Evolutionary conservation across 2,888 invertebrate genomes (phyloP).

Genomic region (Bedellia somnulentella): DNA sequence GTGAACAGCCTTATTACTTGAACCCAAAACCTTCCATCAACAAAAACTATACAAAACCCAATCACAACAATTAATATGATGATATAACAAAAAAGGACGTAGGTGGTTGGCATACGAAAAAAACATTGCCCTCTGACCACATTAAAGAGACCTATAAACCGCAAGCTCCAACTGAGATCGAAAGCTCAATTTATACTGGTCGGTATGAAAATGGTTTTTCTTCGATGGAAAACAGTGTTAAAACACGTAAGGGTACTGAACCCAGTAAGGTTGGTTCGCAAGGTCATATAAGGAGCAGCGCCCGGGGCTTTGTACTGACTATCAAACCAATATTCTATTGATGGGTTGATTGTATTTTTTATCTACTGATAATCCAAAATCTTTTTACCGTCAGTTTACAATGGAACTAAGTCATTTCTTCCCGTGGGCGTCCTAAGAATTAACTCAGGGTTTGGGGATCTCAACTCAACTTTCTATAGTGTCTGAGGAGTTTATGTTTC

Average conservation of each 20-base stretch:
- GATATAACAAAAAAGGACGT: no score
- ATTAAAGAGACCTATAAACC: conserved; percentile 13
- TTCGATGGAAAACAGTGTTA: conserved; percentile 47
- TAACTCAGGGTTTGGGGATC: no score
- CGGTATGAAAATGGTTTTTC: conserved; percentile 31
- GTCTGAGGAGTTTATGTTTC: no score
- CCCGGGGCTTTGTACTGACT: conserved; percentile 1
- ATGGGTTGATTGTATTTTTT: neutral
- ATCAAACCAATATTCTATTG: conserved; percentile 24
- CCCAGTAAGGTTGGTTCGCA: conserved; percentile 34
- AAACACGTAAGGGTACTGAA: conserved; percentile 33
- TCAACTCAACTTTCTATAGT: no score
- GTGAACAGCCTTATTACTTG: neutral
- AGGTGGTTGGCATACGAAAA: conserved; percentile 13
- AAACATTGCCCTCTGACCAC: conserved; percentile 36
- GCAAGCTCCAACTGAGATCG: neutral
- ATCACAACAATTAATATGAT: no score
- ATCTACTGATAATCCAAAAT: no score
- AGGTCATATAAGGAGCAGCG: conserved; percentile 19
- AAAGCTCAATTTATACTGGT: conserved; percentile 14
- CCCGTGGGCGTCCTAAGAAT: no score
- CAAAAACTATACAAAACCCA: neutral
- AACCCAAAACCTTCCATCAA: neutral
- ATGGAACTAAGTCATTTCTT: no score
- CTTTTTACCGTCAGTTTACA: no score